A percentile compares a stretch with the other conserved stretches of the same genome.
phyloP scores from a whole-genome alignment of 2,888 invertebrate species.

The Liodrosophila aerea region DNA sequence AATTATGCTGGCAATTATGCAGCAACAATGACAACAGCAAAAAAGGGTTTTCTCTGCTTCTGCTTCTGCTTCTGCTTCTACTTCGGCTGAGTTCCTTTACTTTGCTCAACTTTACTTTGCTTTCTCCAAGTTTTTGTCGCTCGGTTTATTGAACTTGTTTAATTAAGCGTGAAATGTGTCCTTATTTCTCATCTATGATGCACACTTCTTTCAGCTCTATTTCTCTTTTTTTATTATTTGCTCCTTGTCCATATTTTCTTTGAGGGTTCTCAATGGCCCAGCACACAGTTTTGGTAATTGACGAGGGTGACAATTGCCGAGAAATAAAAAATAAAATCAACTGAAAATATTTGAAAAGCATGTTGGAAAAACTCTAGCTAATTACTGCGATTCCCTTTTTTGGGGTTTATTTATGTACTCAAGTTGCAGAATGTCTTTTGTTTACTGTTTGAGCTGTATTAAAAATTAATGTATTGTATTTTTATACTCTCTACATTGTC shows the following conservation, averaged over 20 bases:
- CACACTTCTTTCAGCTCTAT: conserved; percentile 18
- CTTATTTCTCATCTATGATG: conserved; percentile 59
- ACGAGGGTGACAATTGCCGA: neutral
- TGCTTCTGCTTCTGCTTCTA: too few species aligned
- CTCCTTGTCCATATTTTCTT: conserved; percentile 19
- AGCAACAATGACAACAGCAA: conserved; percentile 51
- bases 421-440: too few species aligned
- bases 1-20: conserved; percentile 76
- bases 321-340: neutral
- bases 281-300: conserved; percentile 3
- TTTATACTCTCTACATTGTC: too few species aligned
- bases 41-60: conserved; percentile 46
- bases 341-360: too few species aligned
- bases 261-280: neutral
- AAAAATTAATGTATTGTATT: too few species aligned
- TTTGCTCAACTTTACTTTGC: neutral
- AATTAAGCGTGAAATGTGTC: conserved; percentile 72
- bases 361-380: too few species aligned
- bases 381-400: too few species aligned
- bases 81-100: neutral
- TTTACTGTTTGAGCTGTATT: too few species aligned
- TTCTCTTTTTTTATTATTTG: conserved; percentile 5
- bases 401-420: neutral
- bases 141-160: conserved; percentile 77
- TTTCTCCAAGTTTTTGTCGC: conserved; percentile 5